A percentile compares a stretch with the other conserved stretches of the same genome.
These are phyloP conservation scores for Tretioscincus oriximinensis DNA, from an alignment of 2,113 vertebrate genomes.

Conservation along the genomic window DNA sequence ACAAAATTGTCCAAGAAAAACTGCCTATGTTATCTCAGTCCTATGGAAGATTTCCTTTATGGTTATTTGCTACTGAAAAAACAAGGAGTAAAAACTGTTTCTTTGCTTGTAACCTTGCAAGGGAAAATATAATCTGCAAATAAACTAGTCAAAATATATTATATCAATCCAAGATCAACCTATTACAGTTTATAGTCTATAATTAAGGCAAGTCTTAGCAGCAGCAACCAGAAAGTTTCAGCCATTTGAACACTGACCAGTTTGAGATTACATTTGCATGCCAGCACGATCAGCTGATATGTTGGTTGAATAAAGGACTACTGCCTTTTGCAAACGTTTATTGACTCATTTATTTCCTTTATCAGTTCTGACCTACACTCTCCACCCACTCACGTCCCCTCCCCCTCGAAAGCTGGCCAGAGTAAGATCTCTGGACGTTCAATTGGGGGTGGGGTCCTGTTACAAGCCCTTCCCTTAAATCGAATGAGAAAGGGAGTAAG, in stretches of 20 bases:
- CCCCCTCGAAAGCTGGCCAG: neutral
- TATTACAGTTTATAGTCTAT: neutral
- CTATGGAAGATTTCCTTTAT: neutral
- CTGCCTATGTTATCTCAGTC: neutral
- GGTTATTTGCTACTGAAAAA: neutral
- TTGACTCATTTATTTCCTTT: conserved; percentile 36
- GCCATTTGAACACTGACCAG: neutral
- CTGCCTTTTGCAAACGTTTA: conserved; percentile 41
- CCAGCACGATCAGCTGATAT: no score
- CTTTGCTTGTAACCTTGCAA: no score
- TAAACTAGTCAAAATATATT: no score
- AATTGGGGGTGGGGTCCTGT: neutral
- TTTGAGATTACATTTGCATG: neutral
- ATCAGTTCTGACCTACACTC: conserved; percentile 31
- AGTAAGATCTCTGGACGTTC: neutral
- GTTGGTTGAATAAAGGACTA: neutral
- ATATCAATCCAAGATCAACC: neutral
- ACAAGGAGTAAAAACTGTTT: neutral
- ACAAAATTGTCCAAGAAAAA: no score
- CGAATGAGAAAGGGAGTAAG: neutral
- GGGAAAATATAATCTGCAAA: no score
- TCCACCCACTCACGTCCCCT: conserved; percentile 8
- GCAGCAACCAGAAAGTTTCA: neutral
- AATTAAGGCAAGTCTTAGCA: neutral
- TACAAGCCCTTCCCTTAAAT: neutral